These are phyloP conservation scores for Prolemur simus DNA, from an alignment of 2,113 vertebrate genomes.

Conservation along the genomic window DNA sequence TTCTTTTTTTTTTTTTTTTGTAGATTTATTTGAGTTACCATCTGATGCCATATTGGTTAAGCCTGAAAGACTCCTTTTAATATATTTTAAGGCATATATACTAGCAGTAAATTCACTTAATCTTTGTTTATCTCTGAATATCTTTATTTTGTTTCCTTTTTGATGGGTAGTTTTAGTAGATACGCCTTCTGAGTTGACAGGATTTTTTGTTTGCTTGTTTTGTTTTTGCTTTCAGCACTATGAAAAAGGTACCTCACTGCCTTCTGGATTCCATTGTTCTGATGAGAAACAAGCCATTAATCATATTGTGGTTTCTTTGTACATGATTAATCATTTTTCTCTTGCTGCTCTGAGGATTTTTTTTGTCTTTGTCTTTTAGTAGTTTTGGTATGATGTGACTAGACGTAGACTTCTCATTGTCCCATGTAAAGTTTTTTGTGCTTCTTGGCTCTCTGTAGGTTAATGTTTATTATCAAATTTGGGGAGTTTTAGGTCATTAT, in stretches of 20 bases:
- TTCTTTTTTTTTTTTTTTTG: neutral
- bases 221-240: neutral
- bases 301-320: neutral
- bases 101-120: neutral
- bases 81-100: constrained; percentile 13
- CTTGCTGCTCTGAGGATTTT: neutral
- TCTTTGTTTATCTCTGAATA: constrained; percentile 10
- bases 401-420: neutral
- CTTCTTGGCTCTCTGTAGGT: neutral
- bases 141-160: neutral
- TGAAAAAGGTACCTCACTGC: neutral
- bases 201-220: neutral
- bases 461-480: neutral
- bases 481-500: neutral
- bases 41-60: neutral
- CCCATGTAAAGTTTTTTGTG: neutral
- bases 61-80: neutral
- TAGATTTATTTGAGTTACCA: neutral
- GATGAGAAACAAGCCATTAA: constrained; percentile 23
- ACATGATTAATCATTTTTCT: constrained; percentile 1
- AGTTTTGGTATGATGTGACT: neutral
- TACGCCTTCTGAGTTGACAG: neutral
- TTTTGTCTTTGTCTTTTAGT: neutral
- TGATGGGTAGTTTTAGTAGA: neutral
- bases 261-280: neutral